Evolutionary conservation across 2,888 invertebrate species (phyloP), one percentile per base, ranked within the genome.

Genomic region (Aspidiotus destructor): DNA sequence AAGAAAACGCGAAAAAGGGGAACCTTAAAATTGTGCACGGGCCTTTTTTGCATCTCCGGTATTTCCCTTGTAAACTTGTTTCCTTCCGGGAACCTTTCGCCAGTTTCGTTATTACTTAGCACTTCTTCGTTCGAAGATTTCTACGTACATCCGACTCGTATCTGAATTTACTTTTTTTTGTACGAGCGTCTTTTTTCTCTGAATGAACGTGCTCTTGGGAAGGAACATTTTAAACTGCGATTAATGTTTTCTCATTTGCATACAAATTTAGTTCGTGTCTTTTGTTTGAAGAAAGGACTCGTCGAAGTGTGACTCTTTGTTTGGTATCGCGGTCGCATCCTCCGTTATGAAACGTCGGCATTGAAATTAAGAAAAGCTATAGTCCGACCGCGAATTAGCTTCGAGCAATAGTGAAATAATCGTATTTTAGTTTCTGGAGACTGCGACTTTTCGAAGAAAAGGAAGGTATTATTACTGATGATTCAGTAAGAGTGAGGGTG

Each of bases 11-110:
- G 42, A 65, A 65, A 65, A 65, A 58, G 58, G 67, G 48, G 67
- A 67, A 67, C 58, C 67, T 67, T 67, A 41, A 67, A 67, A 67
- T 67, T 67, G 67, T 58, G 67, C 58, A 58, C 67, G 60, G 58
- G 58, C 67, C 67, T 58, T 67, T 67, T 67, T 67, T 67, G 58
- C 69, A 69, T 69, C 69, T 69, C 69, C 69, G 69, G 69, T 48
- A 62, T 69, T 62, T 62, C 62, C 62, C 69, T 62, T 69, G 69
- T 69, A 69, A 69, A 69, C 69, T 62, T 42, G 62, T 55, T 69
- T 69, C 69, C 69, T 69, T 69, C 69, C 69, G 69, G 69, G 62
- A 57, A 62, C 69, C 69, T 62, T 67, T 67, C 52, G 67, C 67
- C 52, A 52, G 67, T 67, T 58, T 67, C 67, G 67, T 67, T 67